Evolutionary conservation across 1,140 invertebrate genomes (phyloP).

Genomic region (Mercenaria mercenaria): DNA sequence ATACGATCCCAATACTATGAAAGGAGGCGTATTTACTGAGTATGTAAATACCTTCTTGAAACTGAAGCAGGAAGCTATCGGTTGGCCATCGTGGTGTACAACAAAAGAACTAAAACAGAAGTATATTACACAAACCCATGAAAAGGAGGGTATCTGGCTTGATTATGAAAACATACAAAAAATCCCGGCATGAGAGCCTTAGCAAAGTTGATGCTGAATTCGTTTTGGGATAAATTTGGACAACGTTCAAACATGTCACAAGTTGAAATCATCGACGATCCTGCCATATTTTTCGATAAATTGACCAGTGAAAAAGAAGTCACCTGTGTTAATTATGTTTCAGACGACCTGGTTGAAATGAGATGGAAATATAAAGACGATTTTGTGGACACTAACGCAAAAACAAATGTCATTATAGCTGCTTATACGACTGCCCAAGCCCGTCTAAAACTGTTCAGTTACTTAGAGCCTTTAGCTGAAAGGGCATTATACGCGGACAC

Average conservation of each 20-base stretch:
- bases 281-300: background rate
- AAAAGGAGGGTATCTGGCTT: background rate
- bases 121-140: too few species aligned
- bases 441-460: constrained; percentile 81
- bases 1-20: background rate
- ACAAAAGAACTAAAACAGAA: too few species aligned
- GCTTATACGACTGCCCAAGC: constrained; percentile 84
- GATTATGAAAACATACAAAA: too few species aligned
- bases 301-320: background rate
- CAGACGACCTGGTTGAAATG: background rate
- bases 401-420: constrained; percentile 81
- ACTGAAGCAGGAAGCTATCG: background rate
- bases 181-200: too few species aligned
- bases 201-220: constrained; percentile 19
- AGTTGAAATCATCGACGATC: constrained; percentile 17
- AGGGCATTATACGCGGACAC: constrained; percentile 61
- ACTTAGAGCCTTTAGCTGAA: constrained; percentile 77
- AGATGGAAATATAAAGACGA: background rate
- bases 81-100: too few species aligned
- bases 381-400: background rate
- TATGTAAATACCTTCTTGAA: constrained; percentile 47
- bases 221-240: background rate
- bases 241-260: constrained; percentile 2
- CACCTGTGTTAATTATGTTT: background rate
- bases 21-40: constrained; percentile 50